Evolutionary conservation across 2,113 vertebrate species (phyloP).

Genomic region (Ciconia boyciana): DNA sequence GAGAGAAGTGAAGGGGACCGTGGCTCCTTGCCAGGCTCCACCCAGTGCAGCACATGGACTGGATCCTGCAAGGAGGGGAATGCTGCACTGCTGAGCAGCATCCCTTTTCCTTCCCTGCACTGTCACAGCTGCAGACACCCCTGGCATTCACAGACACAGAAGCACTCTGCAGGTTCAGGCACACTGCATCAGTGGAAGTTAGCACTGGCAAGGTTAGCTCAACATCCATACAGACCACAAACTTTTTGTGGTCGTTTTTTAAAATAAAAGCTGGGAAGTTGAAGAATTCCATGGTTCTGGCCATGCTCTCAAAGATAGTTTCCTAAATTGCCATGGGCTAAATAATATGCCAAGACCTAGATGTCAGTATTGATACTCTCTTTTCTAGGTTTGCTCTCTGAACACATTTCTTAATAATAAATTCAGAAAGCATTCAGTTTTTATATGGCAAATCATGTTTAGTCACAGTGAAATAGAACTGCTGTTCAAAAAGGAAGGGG

Average conservation of each 20-base stretch:
- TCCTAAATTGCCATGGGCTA: background rate
- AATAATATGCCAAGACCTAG: background rate
- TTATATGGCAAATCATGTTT: background rate
- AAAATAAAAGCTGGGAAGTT: background rate
- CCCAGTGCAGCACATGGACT: background rate
- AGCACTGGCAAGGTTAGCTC: background rate
- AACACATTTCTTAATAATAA: background rate
- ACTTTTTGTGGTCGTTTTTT: background rate
- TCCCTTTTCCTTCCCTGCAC: background rate
- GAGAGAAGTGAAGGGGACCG: background rate
- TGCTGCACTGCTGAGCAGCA: background rate
- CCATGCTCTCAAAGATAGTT: background rate
- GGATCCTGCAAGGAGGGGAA: background rate
- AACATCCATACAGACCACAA: background rate
- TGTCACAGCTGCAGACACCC: background rate
- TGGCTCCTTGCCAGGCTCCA: background rate
- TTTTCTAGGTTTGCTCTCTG: background rate
- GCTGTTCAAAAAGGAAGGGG: background rate
- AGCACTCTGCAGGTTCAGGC: background rate
- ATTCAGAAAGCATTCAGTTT: background rate
- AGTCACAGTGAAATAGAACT: background rate
- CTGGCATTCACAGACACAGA: fast-evolving
- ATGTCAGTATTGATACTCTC: background rate
- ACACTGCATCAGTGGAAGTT: background rate
- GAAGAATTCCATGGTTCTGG: background rate